These are phyloP conservation scores for Dermolepida albohirtum DNA, from an alignment of 2,888 invertebrate genomes.

Conservation along the genomic window DNA sequence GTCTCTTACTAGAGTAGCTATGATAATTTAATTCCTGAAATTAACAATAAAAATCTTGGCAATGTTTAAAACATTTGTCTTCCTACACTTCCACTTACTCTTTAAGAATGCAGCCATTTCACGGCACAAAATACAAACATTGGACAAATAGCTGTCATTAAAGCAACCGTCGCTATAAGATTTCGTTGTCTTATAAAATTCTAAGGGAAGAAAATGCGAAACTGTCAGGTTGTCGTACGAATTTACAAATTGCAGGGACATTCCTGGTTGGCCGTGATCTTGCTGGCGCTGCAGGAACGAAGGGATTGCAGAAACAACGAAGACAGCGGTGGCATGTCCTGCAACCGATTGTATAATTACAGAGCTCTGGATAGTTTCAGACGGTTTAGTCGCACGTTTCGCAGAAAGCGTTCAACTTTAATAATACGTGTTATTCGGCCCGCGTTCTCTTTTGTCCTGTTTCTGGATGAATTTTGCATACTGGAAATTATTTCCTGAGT, in stretches of 20 bases:
- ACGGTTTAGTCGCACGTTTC: constrained; percentile 36
- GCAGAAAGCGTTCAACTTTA: constrained; percentile 37
- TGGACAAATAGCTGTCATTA: constrained; percentile 30
- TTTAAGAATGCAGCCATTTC: constrained; percentile 13
- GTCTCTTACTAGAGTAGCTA: too few relatives aligned
- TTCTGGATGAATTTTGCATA: constrained; percentile 34
- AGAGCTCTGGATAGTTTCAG: constrained; percentile 43
- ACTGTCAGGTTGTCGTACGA: constrained; percentile 42
- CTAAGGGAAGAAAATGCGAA: constrained; percentile 36
- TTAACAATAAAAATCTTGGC: neutral
- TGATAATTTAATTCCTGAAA: too few relatives aligned
- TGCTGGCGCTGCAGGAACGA: constrained; percentile 25
- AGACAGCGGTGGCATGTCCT: constrained; percentile 38
- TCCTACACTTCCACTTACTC: neutral
- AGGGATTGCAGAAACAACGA: constrained; percentile 31
- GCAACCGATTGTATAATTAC: constrained; percentile 45
- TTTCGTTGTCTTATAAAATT: constrained; percentile 23
- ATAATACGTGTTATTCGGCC: constrained; percentile 34
- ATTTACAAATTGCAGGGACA: constrained; percentile 47
- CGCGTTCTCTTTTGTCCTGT: constrained; percentile 35
- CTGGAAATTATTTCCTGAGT: constrained; percentile 36
- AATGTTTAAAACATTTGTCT: constrained; percentile 2
- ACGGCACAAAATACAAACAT: constrained; percentile 24
- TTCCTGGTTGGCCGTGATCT: constrained; percentile 41
- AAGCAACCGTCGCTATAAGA: constrained; percentile 38